These are phyloP conservation scores for Abramis brama DNA, from an alignment of 2,113 vertebrate species.

Conservation along the genomic window DNA sequence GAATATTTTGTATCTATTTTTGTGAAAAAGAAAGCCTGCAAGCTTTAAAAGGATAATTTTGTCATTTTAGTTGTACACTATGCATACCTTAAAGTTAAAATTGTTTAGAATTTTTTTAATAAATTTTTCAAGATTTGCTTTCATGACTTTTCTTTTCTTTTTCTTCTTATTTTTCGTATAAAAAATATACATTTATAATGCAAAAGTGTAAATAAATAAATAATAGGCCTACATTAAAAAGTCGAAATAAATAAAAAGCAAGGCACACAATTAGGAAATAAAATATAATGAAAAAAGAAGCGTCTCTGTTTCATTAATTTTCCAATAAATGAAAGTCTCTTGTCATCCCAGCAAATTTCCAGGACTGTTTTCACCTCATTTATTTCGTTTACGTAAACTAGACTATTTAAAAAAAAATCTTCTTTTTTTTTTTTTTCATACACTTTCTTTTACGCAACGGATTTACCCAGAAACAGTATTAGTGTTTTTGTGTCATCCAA, in stretches of 20 bases:
- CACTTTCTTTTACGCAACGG: no score
- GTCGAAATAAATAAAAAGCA: background rate
- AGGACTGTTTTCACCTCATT: background rate
- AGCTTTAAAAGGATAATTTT: background rate
- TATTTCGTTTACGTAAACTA: background rate
- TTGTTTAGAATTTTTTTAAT: background rate
- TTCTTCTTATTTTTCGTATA: background rate
- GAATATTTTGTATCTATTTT: background rate
- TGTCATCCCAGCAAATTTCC: background rate
- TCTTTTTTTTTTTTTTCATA: no score
- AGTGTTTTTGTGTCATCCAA: background rate
- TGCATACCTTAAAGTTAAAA: background rate
- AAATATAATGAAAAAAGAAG: background rate
- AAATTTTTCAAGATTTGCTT: background rate
- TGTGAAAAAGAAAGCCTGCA: background rate
- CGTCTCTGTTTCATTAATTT: no score
- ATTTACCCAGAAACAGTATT: no score
- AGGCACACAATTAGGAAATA: background rate
- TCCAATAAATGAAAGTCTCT: background rate
- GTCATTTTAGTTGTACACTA: no score
- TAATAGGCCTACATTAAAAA: background rate
- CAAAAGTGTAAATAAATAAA: background rate
- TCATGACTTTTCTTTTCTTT: background rate
- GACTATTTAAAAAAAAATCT: no score
- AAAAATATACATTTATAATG: background rate